These are phyloP conservation scores for Linnaemya vulpina DNA, from an alignment of 2,888 invertebrate species.

Conservation along the genomic window DNA sequence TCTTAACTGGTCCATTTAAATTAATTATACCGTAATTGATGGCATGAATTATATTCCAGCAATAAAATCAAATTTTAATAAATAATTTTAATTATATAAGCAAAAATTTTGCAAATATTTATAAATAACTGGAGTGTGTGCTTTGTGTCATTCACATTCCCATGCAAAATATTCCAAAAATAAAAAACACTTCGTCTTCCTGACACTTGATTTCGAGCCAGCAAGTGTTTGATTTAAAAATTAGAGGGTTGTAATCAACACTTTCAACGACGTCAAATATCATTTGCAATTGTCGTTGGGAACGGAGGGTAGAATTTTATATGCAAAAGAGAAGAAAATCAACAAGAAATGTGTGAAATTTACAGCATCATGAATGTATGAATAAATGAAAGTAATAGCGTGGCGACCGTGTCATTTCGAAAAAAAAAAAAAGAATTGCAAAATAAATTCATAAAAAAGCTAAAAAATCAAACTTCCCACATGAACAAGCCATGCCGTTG, in stretches of 20 bases:
- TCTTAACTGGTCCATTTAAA: no score
- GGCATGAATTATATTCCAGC: background rate
- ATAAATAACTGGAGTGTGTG: background rate
- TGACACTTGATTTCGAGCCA: constrained; percentile 62
- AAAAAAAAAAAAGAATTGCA: constrained; percentile 26
- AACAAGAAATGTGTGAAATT: constrained; percentile 65
- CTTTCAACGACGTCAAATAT: constrained; percentile 46
- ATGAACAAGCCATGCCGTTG: background rate
- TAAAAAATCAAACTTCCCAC: constrained; percentile 42
- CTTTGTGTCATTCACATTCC: constrained; percentile 27
- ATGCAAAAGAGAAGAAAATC: constrained; percentile 49
- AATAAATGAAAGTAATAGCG: constrained; percentile 59
- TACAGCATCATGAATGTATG: constrained; percentile 69
- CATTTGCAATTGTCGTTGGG: constrained; percentile 32
- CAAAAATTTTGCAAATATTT: background rate
- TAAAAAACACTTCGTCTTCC: constrained; percentile 16
- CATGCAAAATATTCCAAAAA: background rate
- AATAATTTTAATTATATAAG: background rate
- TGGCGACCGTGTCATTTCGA: constrained; percentile 64
- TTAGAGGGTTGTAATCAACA: constrained; percentile 65
- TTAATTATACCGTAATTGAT: no score
- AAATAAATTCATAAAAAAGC: constrained; percentile 31
- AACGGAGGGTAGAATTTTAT: constrained; percentile 24
- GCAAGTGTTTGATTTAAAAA: constrained; percentile 65
- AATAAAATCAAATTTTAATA: background rate